Evolutionary conservation across 2,113 vertebrate genomes (phyloP), one percentile per base, ranked within the genome.

Genomic region (Odocoileus hemionus): DNA sequence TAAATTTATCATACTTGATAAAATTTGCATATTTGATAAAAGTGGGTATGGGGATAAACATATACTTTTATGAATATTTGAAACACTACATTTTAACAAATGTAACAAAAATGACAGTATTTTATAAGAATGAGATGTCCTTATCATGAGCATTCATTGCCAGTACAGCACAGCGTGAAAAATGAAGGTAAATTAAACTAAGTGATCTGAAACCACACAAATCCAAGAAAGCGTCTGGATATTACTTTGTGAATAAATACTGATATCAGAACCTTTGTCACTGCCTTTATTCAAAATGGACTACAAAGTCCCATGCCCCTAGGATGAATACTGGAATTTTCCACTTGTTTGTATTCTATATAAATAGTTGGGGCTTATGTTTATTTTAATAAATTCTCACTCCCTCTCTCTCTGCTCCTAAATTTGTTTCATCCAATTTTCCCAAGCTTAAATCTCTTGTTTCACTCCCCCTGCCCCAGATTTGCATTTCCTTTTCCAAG

Each of bases 341-440:
- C 97, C 95, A 84, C 54, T 98, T 57, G 91, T 94, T 95, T 96
- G 67, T 95, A 94, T 87, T 94, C 94, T 96, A 93, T 55, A 95
- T 97, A 97, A 91, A 95, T 64, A 97, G 61, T 60, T 89, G 94
- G 16, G 86, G 57, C 70, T 95, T 74, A 25, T 96, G 89, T 98
- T 98, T 97, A 96, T 96, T 95, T 96, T 91, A 94, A 88, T 88
- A 57, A 93, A 94, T 83, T 83, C 86, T 91, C 86, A 86, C 30
- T 83, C 23, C 80, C 25, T 91, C 61, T 91, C 80, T 74, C 82
- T 93, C 76, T 79, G 58, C 25, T 97, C 97, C 96, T 97, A 96
- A 96, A 85, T 96, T 97, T 95, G 92, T 96, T 98, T 96, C 94
- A 98, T 85, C 93, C 64, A 64, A 87, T 90, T 97, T 95, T 98